Conservation (phyloP, 2,113 vertebrate genomes). For the Labeo rohita region DNA sequence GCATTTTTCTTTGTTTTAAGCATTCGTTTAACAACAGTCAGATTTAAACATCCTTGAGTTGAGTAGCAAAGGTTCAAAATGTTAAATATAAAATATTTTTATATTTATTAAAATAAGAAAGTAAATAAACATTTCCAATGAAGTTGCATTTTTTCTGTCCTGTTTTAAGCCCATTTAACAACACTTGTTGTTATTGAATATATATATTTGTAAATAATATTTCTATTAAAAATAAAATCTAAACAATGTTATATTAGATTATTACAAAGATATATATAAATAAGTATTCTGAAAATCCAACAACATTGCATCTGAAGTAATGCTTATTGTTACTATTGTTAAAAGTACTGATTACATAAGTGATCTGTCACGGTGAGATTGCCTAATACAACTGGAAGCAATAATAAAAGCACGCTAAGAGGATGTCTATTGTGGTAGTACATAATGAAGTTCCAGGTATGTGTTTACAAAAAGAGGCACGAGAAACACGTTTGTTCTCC, state of each 20-base stretch:
- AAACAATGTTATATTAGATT: too few species aligned
- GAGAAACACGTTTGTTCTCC: conserved; percentile 2
- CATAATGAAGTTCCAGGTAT: conserved; percentile 4
- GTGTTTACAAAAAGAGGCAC: background rate
- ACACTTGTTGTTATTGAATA: too few species aligned
- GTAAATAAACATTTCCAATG: background rate
- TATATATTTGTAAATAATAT: too few species aligned
- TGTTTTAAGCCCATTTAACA: too few species aligned
- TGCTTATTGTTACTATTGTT: background rate
- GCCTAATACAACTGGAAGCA: background rate
- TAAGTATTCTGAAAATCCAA: background rate
- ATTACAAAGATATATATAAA: too few species aligned
- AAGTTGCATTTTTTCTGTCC: background rate
- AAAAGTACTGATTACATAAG: background rate
- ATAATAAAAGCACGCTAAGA: background rate
- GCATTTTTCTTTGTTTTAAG: background rate
- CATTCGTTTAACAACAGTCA: background rate
- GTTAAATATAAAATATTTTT: too few species aligned
- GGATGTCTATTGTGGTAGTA: background rate
- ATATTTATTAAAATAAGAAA: background rate
- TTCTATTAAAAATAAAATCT: too few species aligned
- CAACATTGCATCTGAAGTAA: background rate
- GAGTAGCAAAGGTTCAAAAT: background rate
- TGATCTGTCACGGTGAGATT: conserved; percentile 5
- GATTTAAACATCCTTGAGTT: background rate